phyloP scores from a whole-genome alignment of 2,113 vertebrate genomes.

The Alouatta palliata region DNA sequence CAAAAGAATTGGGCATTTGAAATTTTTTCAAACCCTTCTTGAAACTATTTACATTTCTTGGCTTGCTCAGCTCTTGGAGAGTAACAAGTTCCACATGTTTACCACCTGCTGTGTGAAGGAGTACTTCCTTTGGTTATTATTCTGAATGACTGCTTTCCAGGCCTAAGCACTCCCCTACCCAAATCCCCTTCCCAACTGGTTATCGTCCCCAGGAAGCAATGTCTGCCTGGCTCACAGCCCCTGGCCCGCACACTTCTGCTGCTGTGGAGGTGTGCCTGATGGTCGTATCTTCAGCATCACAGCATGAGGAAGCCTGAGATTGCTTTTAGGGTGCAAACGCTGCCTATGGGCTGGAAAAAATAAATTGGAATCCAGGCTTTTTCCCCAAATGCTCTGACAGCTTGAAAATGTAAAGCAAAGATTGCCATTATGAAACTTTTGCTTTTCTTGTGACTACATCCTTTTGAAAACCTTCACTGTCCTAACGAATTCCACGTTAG shows the following conservation, averaged over 20 bases:
- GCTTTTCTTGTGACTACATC: background rate
- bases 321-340: background rate
- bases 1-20: background rate
- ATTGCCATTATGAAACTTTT: constrained; percentile 16
- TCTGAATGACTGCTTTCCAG: constrained; percentile 56
- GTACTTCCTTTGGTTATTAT: constrained; percentile 64
- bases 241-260: background rate
- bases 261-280: background rate
- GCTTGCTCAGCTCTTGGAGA: constrained; percentile 28
- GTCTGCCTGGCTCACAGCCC: background rate
- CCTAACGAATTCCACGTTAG: constrained; percentile 47
- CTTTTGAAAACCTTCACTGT: constrained; percentile 57
- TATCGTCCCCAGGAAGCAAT: background rate
- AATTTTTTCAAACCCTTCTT: constrained; percentile 46
- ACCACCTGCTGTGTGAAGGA: constrained; percentile 57
- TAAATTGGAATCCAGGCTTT: background rate
- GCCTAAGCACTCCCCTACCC: background rate
- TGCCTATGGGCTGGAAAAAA: background rate
- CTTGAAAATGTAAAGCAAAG: constrained; percentile 30
- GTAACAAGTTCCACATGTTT: constrained; percentile 63
- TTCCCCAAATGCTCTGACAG: background rate
- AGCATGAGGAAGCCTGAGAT: background rate
- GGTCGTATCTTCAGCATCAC: background rate
- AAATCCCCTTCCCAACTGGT: background rate
- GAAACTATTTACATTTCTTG: constrained; percentile 63